Evolutionary conservation across 2,888 invertebrate genomes (phyloP), one percentile per base, ranked within the genome.

Genomic region (Brachypalpus laphriformis): DNA sequence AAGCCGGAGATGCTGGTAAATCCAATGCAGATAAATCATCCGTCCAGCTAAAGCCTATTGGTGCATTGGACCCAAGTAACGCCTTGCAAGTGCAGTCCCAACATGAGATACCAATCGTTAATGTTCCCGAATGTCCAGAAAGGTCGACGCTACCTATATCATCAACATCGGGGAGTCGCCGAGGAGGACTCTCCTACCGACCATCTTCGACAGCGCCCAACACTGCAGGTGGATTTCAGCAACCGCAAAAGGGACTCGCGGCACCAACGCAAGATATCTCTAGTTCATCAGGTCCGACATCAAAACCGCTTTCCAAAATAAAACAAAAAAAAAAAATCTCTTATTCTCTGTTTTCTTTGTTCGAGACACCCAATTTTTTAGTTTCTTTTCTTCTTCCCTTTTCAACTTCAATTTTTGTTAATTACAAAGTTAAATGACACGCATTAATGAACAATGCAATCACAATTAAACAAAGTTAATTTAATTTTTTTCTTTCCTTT

Each of bases 1-100:
- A 97, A 93, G 97, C 97, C 91, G 97, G 97, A 92, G 97, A 97
- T 66, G 80, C 80, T 77, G 85, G 82, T 56, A 81, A 80, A 83
- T 77, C 87, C 75, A 78, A 70, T 71, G 89, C 88, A 88, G 91
- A 91, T 88, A 91, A 90, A 88, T 88, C 81, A 72, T 86, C 91
- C 90, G 90, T 90, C 88, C 91, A 90, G 65, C 74, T 59, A 49
- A 74, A 85, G n/a, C 78, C 87, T 16, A 87, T 80, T 74, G 65
- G 75, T 71, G 68, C 56, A 85, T 65, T 40, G 87, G 87, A 63
- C 61, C 87, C 80, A 68, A 72, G 80, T 72, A 65, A 59, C 31
- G 68, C 51, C 63, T 72, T 61, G 11, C 85, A 86, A 78, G 81
- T 82, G 75, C 88, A 74, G 75, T 70, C 78, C 18, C 87, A 83